Evolutionary conservation across 2,113 vertebrate genomes (phyloP).

Genomic region (Arothron firmamentum): DNA sequence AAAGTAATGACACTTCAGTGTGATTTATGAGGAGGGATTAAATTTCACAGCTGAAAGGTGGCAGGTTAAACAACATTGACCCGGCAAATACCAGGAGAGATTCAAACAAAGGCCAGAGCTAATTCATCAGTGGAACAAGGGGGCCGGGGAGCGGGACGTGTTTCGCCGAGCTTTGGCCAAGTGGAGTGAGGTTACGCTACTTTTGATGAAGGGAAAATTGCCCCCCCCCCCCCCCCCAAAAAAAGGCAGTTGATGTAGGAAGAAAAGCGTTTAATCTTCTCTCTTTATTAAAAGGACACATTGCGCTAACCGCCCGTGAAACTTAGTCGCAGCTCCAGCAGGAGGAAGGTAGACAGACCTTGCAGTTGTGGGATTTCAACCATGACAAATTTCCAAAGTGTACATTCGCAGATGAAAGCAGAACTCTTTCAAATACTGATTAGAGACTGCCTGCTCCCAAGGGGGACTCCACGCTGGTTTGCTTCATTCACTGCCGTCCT

Average conservation of each 20-base stretch:
- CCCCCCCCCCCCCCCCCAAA: not conserved
- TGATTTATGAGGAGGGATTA: constrained; percentile 60
- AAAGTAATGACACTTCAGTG: constrained; percentile 59
- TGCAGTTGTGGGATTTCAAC: constrained; percentile 8
- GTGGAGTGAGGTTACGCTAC: constrained; percentile 1
- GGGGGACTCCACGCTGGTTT: constrained; percentile 49
- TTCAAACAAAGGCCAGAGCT: constrained; percentile 43
- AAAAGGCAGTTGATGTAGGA: not conserved
- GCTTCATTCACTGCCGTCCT: constrained; percentile 63
- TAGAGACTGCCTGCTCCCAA: constrained; percentile 54
- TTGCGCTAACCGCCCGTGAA: not conserved
- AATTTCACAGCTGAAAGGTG: constrained; percentile 43
- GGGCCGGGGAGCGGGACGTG: constrained; percentile 1
- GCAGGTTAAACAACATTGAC: constrained; percentile 52
- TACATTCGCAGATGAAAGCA: constrained; percentile 49
- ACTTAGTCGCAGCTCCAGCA: not conserved
- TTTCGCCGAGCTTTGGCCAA: not conserved
- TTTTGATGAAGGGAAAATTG: constrained; percentile 4
- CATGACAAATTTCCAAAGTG: constrained; percentile 29
- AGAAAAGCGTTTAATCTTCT: not conserved
- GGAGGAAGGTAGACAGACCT: constrained; percentile 3
- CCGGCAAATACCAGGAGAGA: constrained; percentile 44
- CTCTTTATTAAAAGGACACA: not conserved
- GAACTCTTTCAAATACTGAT: constrained; percentile 53
- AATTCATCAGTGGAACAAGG: constrained; percentile 34